Evolutionary conservation across 2,888 invertebrate species (phyloP).

Genomic region (Alentia gelatinosa): DNA sequence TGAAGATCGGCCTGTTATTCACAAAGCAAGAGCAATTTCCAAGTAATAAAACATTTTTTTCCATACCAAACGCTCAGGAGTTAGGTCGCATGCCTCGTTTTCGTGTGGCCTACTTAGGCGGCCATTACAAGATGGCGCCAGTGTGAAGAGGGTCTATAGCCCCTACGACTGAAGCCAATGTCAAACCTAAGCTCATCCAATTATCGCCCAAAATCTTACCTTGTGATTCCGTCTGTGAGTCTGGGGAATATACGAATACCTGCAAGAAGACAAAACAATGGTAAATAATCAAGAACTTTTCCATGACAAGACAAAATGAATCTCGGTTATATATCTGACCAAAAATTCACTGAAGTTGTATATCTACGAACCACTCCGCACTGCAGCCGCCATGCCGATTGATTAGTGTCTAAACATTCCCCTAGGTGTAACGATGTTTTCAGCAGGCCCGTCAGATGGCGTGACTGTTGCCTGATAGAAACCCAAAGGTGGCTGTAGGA

Average conservation of each 20-base stretch:
- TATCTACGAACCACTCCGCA: not conserved
- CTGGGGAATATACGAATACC: not conserved
- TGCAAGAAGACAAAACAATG: not conserved
- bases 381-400: not conserved
- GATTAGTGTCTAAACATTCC: not conserved
- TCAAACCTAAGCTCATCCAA: not conserved
- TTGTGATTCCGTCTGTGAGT: not conserved
- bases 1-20: not conserved
- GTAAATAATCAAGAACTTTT: not conserved
- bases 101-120: not conserved
- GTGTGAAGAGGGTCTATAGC: not conserved
- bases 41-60: not conserved
- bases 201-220: not conserved
- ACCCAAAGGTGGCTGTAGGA: too few species aligned
- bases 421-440: not conserved
- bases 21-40: not conserved
- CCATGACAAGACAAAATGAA: not conserved
- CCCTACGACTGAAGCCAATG: not conserved
- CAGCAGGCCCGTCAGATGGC: not conserved
- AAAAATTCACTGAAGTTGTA: too few species aligned
- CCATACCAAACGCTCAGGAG: not conserved
- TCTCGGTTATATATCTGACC: not conserved
- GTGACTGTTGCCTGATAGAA: not conserved
- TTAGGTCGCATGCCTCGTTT: not conserved
- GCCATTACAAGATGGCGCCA: not conserved